Evolutionary conservation across 2,888 invertebrate species (phyloP).

Genomic region (Glyphotaelius pellucidus): DNA sequence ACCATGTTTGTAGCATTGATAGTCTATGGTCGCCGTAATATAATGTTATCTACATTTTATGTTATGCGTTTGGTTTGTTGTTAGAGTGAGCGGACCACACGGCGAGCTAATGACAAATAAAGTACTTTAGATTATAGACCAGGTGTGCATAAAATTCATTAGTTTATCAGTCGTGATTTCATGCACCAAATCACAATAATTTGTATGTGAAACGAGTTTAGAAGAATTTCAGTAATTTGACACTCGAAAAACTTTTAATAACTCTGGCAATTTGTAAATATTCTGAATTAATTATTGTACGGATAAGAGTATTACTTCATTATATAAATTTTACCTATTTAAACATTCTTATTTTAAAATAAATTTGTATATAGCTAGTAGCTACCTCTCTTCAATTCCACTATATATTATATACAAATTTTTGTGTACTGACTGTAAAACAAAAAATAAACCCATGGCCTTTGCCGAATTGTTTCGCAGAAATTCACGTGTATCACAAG

Average conservation of each 20-base stretch:
- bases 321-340: background rate
- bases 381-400: no score
- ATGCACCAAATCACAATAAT: background rate
- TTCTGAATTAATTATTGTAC: background rate
- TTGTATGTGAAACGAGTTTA: background rate
- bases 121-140: background rate
- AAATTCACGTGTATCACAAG: no score
- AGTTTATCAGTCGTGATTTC: constrained; percentile 1
- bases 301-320: background rate
- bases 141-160: constrained; percentile 18
- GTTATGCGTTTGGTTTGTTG: constrained; percentile 35
- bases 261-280: background rate
- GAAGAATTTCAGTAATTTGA: background rate
- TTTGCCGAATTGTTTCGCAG: no score
- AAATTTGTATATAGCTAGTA: no score
- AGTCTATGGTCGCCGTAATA: constrained; percentile 14
- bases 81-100: constrained; percentile 41
- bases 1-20: constrained; percentile 41
- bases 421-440: no score
- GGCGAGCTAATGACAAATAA: constrained; percentile 40
- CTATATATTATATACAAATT: no score
- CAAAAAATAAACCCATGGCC: no score
- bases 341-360: background rate
- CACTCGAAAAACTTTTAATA: background rate
- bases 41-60: background rate